A percentile compares a stretch with the other conserved stretches of the same genome.
These are phyloP conservation scores for Dermatemys mawii DNA, from an alignment of 2,113 vertebrate species.

Conservation along the genomic window DNA sequence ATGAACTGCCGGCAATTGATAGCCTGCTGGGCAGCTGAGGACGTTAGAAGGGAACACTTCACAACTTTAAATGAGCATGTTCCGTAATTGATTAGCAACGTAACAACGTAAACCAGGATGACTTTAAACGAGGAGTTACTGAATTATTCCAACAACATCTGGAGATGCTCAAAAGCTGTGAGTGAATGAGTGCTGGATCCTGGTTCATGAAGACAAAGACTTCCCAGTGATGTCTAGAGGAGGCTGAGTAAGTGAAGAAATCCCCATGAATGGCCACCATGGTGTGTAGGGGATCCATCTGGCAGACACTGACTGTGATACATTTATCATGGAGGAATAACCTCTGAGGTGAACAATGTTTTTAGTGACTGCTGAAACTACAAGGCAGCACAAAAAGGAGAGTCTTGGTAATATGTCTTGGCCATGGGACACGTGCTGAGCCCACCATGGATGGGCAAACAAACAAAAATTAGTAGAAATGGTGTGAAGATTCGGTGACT, in stretches of 20 bases:
- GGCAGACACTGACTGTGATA: not conserved
- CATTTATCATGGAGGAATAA: not conserved
- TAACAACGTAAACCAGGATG: too few relatives aligned
- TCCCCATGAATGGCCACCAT: not conserved
- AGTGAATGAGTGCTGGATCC: not conserved
- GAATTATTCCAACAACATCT: not conserved
- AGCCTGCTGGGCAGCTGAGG: too few relatives aligned
- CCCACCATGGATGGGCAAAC: accelerated
- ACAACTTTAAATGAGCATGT: too few relatives aligned
- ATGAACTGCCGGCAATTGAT: too few relatives aligned
- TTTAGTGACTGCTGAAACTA: not conserved
- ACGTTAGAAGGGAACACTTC: too few relatives aligned
- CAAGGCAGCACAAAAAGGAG: accelerated
- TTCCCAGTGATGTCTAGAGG: not conserved
- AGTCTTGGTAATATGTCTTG: accelerated
- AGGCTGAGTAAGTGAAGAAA: not conserved
- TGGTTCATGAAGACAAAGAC: not conserved
- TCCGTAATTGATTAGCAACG: too few relatives aligned
- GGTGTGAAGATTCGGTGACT: not conserved
- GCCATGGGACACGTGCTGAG: accelerated
- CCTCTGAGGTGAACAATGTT: not conserved
- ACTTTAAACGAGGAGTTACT: too few relatives aligned
- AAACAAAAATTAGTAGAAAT: not conserved
- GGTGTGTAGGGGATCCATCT: not conserved
- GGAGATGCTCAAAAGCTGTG: not conserved